Conservation (phyloP, 37 sponge, comb jelly and placozoan genomes). For the Sycon ciliatum region DNA sequence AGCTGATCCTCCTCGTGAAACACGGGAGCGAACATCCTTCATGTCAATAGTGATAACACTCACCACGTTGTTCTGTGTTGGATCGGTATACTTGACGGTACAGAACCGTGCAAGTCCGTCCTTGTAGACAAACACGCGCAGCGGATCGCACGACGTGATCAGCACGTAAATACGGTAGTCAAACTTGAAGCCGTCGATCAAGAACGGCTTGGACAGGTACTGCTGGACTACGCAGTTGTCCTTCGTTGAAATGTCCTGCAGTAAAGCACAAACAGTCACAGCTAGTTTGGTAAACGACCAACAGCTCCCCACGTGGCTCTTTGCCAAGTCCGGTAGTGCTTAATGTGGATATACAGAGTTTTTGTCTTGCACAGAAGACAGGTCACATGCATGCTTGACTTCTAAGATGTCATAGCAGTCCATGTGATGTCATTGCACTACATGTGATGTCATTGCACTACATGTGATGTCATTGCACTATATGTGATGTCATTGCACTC, state of each 20-base stretch:
- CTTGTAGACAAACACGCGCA: conserved; percentile 81
- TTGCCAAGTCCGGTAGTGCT: no score
- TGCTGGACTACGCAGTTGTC: conserved; percentile 88
- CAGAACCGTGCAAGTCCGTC: conserved; percentile 92
- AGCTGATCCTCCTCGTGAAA: neutral
- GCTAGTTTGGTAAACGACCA: neutral
- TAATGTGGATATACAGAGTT: no score
- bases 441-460: no score
- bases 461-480: no score
- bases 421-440: no score
- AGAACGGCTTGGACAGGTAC: conserved; percentile 90
- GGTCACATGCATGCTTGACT: no score
- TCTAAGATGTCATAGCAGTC: no score
- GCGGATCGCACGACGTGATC: conserved; percentile 93
- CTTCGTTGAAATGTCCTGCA: conserved; percentile 62
- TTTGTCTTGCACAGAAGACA: no score
- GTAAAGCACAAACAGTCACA: neutral
- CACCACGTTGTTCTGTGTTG: conserved; percentile 71
- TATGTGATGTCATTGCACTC: no score
- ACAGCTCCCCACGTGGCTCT: no score
- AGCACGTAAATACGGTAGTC: conserved; percentile 93
- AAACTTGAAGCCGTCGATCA: conserved; percentile 91
- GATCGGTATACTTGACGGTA: conserved; percentile 72
- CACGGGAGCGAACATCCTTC: neutral
- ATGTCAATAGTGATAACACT: neutral